These are phyloP conservation scores for Coenonympha glycerion DNA, from an alignment of 2,888 invertebrate genomes.

Conservation along the genomic window DNA sequence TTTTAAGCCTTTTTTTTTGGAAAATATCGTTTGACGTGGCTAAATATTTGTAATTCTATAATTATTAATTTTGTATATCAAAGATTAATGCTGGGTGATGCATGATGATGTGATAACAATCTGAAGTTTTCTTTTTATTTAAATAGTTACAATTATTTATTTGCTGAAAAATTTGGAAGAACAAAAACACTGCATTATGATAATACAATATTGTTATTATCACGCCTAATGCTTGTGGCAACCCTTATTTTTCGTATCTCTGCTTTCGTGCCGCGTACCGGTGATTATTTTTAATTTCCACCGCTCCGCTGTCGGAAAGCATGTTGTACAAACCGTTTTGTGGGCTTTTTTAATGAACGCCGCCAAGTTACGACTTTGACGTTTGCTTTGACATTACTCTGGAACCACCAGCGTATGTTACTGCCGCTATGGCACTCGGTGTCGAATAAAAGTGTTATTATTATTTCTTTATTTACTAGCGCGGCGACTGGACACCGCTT, in stretches of 20 bases:
- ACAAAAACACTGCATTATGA: background rate
- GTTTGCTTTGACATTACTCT: slow-evolving; percentile 43
- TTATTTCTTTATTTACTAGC: slow-evolving; percentile 29
- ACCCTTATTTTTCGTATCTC: slow-evolving; percentile 62
- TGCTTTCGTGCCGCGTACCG: slow-evolving; percentile 47
- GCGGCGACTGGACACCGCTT: slow-evolving; percentile 21
- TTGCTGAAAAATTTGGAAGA: too few species aligned
- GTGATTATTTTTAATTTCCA: slow-evolving; percentile 66
- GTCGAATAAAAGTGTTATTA: slow-evolving; percentile 32
- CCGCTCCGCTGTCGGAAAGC: slow-evolving; percentile 52
- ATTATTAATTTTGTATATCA: too few species aligned
- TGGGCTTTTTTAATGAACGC: slow-evolving; percentile 51
- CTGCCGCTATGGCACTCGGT: slow-evolving; percentile 29
- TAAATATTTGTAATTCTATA: too few species aligned
- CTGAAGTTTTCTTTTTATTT: too few species aligned
- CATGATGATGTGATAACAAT: too few species aligned
- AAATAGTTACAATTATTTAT: too few species aligned
- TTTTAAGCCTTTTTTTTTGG: too few species aligned
- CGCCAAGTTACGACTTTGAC: slow-evolving; percentile 48
- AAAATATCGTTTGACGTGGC: too few species aligned
- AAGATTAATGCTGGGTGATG: too few species aligned
- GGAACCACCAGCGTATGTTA: slow-evolving; percentile 31
- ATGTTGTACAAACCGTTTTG: slow-evolving; percentile 55
- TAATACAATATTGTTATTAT: background rate
- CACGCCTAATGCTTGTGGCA: slow-evolving; percentile 15